Percentiles rank a stretch among this genome's conserved stretches.
These are phyloP conservation scores for Saccostrea cuccullata DNA, from an alignment of 1,140 invertebrate genomes.

Conservation along the genomic window DNA sequence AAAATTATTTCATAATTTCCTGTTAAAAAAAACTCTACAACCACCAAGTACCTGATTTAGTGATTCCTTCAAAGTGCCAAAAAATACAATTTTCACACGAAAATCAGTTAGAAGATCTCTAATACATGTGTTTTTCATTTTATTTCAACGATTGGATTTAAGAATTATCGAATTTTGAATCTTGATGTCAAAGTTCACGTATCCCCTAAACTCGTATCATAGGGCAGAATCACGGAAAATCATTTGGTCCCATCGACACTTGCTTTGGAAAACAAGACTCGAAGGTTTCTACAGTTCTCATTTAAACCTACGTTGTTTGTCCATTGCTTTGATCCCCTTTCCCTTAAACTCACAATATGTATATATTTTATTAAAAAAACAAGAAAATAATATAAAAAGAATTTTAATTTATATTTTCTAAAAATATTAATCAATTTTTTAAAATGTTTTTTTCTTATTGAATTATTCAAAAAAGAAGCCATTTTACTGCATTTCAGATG, in stretches of 20 bases:
- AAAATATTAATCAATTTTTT: no score
- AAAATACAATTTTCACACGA: constrained; percentile 41
- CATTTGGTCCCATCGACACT: constrained; percentile 1
- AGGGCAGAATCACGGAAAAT: constrained; percentile 32
- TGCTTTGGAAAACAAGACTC: constrained; percentile 13
- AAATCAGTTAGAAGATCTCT: constrained; percentile 43
- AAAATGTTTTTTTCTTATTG: no score
- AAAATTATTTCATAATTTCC: not conserved
- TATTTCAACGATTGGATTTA: constrained; percentile 39
- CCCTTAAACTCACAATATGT: no score
- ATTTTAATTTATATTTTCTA: no score
- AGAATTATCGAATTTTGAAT: constrained; percentile 35
- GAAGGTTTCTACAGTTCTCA: not conserved
- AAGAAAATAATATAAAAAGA: no score
- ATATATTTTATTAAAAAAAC: no score
- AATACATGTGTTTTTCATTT: constrained; percentile 47
- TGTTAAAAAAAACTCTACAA: constrained; percentile 10
- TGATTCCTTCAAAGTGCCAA: constrained; percentile 6
- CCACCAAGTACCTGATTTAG: constrained; percentile 13
- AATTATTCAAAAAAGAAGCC: no score
- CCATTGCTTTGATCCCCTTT: not conserved
- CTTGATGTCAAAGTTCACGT: constrained; percentile 24
- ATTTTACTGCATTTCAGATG: no score
- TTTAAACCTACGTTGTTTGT: not conserved
- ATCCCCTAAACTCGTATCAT: constrained; percentile 19